Evolutionary conservation across 2,797 vertebrate genomes (phyloP).

Genomic region (Lutjanus campechanus): DNA sequence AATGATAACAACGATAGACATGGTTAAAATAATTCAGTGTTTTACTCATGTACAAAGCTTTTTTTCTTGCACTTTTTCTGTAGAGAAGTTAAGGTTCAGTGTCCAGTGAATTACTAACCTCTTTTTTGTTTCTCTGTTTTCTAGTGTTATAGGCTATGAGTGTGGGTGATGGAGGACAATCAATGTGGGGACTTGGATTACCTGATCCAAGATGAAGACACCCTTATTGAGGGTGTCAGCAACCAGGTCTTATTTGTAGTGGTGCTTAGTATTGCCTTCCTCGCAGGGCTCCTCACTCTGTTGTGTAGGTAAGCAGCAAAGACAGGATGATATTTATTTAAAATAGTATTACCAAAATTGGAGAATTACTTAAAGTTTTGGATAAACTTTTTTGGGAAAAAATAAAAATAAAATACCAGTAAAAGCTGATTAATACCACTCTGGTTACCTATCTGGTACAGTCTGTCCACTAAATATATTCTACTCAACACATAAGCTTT

Average conservation of each 20-base stretch:
- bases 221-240: constrained; percentile 96
- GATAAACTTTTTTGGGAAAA: too few species aligned
- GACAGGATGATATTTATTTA: not conserved
- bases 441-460: not conserved
- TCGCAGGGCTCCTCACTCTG: constrained; percentile 90
- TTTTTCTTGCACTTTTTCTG: not conserved
- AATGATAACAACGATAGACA: not conserved
- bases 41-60: not conserved
- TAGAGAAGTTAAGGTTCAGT: too few species aligned
- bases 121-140: not conserved
- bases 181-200: constrained; percentile 88
- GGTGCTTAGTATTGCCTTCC: constrained; percentile 90
- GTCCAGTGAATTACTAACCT: not conserved
- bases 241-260: constrained; percentile 95
- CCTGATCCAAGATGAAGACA: constrained; percentile 91
- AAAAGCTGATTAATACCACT: not conserved
- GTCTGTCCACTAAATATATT: not conserved
- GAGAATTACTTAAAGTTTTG: too few species aligned
- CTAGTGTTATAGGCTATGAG: constrained; percentile 77
- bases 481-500: not conserved
- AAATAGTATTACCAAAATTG: not conserved
- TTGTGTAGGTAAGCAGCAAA: constrained; percentile 91
- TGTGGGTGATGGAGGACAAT: constrained; percentile 92
- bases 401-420: too few species aligned
- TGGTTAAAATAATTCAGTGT: not conserved